phyloP scores from a whole-genome alignment of 2,797 vertebrate species.

The Coendou prehensilis region DNA sequence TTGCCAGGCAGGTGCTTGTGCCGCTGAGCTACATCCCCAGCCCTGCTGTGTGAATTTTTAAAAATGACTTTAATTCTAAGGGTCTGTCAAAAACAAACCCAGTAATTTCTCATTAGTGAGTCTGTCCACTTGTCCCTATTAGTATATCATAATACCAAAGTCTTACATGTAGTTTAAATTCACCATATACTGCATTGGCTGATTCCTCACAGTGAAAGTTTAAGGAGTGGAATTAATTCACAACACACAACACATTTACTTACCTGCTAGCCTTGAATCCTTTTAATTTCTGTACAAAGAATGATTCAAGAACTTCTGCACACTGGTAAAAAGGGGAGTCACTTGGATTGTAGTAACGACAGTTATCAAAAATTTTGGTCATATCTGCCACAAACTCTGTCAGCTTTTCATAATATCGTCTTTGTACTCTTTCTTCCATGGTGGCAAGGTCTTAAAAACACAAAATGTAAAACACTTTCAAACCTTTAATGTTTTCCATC shows the following conservation, averaged over 20 bases:
- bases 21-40: too few species aligned
- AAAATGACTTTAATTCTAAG: conserved; percentile 8
- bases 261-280: conserved; percentile 99
- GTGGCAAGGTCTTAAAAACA: conserved; percentile 95
- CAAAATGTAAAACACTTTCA: conserved; percentile 70
- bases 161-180: not conserved
- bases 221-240: not conserved
- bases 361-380: conserved; percentile 99
- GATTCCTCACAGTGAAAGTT: not conserved
- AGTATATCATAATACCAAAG: not conserved
- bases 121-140: not conserved
- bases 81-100: not conserved
- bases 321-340: conserved; percentile 98
- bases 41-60: not conserved
- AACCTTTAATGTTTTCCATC: not conserved
- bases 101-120: not conserved
- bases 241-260: conserved; percentile 75
- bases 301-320: conserved; percentile 97
- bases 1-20: too few species aligned
- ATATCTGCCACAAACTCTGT: conserved; percentile 99
- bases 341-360: conserved; percentile 99
- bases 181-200: not conserved
- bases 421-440: conserved; percentile 97
- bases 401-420: conserved; percentile 96
- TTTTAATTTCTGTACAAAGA: conserved; percentile 99